Base-by-base conservation (phyloP, 2,888 invertebrate genomes). In the Thymelicus lineola region DNA sequence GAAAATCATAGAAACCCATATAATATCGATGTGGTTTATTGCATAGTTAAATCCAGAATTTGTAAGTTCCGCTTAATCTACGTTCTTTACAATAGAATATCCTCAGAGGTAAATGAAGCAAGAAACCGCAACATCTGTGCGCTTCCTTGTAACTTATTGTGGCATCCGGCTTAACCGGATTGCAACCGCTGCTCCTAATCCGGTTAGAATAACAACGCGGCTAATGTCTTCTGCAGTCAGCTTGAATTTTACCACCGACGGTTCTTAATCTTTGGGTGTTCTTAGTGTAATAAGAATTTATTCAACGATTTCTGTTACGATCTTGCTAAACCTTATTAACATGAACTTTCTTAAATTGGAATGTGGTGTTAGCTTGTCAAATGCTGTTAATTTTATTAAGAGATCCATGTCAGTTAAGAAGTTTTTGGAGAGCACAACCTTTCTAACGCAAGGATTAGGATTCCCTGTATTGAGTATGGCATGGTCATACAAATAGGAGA, bases 101-200 rank as follows among this genome's bases (percentile, higher is more conserved):
- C 42, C 48, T 45, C 36, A 7, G 38, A 35, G 66, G 59, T 53
- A 53, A 60, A 60, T 67, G 50, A 38, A 48, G 63, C 79, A 57
- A 86, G 82, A 82, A 86, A 90, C 85, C 87, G 89, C 88, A 89
- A 79, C 83, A 66, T 58, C 66, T 66, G 80, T 83, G 86, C 89
- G 86, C 86, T 82, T 82, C 85, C 80, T 83, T 85, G 87, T 86
- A 87, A 86, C 85, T 89, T 90, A 91, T 90, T 87, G 87, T 88
- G 85, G 83, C 77, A 82, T 85, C 84, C 79, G 82, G 87, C 87
- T 92, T 91, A 91, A 88, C 86, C 84, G 88, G 91, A 89, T 87
- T 88, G 89, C 87, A 90, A 89, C 91, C 89, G 88, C 87, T 89
- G 86, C 83, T 86, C 89, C 84, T 92, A 92, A 93, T 92, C 92